Evolutionary conservation across 2,797 vertebrate species (phyloP), one percentile per base, ranked within the genome.

Genomic region (Vespertilio murinus): DNA sequence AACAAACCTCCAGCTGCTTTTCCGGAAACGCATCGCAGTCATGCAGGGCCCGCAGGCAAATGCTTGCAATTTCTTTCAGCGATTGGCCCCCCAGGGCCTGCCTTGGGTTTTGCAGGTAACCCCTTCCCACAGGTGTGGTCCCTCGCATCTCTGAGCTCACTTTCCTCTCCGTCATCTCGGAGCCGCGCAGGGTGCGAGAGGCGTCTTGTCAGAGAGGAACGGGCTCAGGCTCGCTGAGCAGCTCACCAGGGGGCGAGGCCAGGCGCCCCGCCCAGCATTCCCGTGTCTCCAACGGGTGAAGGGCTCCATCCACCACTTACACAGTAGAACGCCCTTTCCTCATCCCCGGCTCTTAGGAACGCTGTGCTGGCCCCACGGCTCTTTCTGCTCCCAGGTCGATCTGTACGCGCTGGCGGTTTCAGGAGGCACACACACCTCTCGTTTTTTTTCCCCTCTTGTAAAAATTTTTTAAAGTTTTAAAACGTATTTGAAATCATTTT

Each of bases 1-100:
- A 85, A 94, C 87, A 92, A 73, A 84, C 78, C 10, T 22, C 2
- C 91, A 92, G 56, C 85, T 33, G 52, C 84, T 93, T 81, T 93
- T 61, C 71, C 69, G 64, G 54, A 71, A 23, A 70, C 13, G 5
- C 54, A 30, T 0, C 45, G 69, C n/a, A n/a, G n/a, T 13, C 40
- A 6, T 1, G 33, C 73, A 28, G 38, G 40, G 14, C 52, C 13
- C n/a, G 52, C 33, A 84, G 79, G 67, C 49, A 67, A 10, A 71
- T 8, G 40, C 8, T 7, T 17, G 13, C 5, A 6, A 25, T 64
- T 67, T 73, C 59, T 82, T 52, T 45, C 14, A 13, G 33, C 22
- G 49, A 35, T 22, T 35, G 7, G 61, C 23, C 30, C 33, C 23
- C 30, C 33, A 2, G 10, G 64, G 20, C 18, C 69, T 77, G 23